These are phyloP conservation scores for Anthoscopus minutus DNA, from an alignment of 2,113 vertebrate genomes.

Conservation along the genomic window DNA sequence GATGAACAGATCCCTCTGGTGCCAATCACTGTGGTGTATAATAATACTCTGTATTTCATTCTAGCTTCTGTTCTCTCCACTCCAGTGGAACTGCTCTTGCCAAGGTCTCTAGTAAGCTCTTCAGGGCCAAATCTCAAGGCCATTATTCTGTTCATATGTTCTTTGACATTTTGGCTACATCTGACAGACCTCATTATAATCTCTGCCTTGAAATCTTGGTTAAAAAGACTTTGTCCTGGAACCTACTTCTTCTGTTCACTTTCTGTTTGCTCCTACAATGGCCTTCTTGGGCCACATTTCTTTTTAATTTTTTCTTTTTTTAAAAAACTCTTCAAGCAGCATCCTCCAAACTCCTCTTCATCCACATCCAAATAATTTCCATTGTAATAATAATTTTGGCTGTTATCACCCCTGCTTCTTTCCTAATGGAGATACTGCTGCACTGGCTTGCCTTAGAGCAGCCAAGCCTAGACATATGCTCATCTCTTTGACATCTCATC, in stretches of 20 bases:
- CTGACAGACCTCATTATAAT: conserved; percentile 32
- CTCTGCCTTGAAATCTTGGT: background rate
- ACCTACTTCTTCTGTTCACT: background rate
- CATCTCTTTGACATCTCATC: conserved; percentile 59
- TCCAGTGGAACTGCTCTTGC: conserved; percentile 28
- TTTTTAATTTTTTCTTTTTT: background rate
- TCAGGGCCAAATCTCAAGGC: conserved; percentile 43
- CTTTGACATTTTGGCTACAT: conserved; percentile 45
- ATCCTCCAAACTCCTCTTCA: background rate
- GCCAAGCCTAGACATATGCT: conserved; percentile 55
- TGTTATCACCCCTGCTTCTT: background rate
- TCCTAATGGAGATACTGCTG: conserved; percentile 11
- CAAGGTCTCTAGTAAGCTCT: conserved; percentile 42
- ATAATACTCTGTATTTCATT: background rate
- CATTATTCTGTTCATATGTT: conserved; percentile 49
- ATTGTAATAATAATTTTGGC: conserved; percentile 43
- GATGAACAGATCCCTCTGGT: background rate
- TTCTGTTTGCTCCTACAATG: background rate
- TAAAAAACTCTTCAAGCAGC: background rate
- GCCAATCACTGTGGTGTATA: background rate
- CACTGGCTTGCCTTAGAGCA: conserved; percentile 34
- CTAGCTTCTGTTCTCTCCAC: conserved; percentile 41
- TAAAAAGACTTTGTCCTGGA: conserved; percentile 8
- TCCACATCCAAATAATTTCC: conserved; percentile 7
- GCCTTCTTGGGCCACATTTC: background rate